A percentile compares a stretch with the other conserved stretches of the same genome.
Conservation (phyloP, 2,113 vertebrate genomes). For the Chionomys nivalis region DNA sequence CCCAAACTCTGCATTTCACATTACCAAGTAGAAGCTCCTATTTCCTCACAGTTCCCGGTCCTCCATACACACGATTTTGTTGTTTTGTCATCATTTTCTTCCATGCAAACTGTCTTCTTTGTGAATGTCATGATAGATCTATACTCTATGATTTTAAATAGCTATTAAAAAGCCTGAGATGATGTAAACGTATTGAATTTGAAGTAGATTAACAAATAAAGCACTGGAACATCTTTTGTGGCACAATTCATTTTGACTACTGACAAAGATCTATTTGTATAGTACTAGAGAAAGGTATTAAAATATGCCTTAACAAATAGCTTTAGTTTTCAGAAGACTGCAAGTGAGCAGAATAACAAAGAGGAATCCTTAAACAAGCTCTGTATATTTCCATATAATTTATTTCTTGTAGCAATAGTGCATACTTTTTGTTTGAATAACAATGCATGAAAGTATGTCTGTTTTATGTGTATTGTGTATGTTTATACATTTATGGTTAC, state of each 20-base stretch:
- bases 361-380: neutral
- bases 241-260: neutral
- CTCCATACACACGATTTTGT: conserved; percentile 71
- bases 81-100: conserved; percentile 62
- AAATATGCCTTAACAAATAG: neutral
- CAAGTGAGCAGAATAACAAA: neutral
- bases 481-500: neutral
- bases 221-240: neutral
- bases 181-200: neutral
- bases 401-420: neutral
- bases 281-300: neutral
- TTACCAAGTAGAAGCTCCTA: conserved; percentile 66
- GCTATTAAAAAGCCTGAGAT: neutral
- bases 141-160: conserved; percentile 35
- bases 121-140: conserved; percentile 23
- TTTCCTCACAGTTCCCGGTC: conserved; percentile 62
- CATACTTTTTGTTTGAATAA: neutral
- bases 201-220: conserved; percentile 42
- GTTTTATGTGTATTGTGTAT: neutral
- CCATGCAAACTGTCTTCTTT: conserved; percentile 51
- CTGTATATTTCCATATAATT: neutral
- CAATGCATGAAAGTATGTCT: neutral
- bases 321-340: conserved; percentile 11
- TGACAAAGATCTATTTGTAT: conserved; percentile 10
- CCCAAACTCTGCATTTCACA: conserved; percentile 78